These are phyloP conservation scores for Formicarius rufipectus DNA, from an alignment of 2,113 vertebrate species.

Conservation along the genomic window DNA sequence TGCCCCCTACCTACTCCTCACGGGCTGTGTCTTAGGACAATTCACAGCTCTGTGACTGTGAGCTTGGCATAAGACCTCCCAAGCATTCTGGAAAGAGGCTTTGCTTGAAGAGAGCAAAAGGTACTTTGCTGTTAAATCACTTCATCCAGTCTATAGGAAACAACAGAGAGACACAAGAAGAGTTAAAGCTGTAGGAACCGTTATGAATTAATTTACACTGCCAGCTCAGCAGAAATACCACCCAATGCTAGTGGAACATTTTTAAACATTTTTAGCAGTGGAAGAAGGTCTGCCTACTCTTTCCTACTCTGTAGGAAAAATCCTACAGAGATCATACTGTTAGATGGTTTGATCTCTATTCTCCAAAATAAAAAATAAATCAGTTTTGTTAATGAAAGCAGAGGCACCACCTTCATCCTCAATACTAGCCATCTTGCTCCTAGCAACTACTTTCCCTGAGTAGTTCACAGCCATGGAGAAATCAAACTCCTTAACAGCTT, in stretches of 20 bases:
- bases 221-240: neutral
- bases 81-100: neutral
- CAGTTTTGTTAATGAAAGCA: neutral
- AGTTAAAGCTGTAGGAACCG: neutral
- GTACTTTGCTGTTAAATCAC: neutral
- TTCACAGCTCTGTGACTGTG: neutral
- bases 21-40: neutral
- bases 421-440: neutral
- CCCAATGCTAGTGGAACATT: neutral
- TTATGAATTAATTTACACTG: neutral
- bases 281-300: neutral
- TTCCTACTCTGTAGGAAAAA: neutral
- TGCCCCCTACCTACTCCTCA: neutral
- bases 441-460: neutral
- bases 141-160: neutral
- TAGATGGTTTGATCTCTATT: neutral
- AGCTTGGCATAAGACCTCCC: neutral
- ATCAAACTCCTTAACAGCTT: neutral
- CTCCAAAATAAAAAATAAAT: neutral
- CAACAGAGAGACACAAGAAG: neutral
- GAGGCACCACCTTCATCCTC: neutral
- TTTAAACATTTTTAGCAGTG: neutral
- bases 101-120: neutral
- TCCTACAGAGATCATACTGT: neutral
- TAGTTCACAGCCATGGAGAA: neutral